Base-by-base conservation (phyloP, 2,888 invertebrate genomes). In the Eristalis tenax region DNA sequence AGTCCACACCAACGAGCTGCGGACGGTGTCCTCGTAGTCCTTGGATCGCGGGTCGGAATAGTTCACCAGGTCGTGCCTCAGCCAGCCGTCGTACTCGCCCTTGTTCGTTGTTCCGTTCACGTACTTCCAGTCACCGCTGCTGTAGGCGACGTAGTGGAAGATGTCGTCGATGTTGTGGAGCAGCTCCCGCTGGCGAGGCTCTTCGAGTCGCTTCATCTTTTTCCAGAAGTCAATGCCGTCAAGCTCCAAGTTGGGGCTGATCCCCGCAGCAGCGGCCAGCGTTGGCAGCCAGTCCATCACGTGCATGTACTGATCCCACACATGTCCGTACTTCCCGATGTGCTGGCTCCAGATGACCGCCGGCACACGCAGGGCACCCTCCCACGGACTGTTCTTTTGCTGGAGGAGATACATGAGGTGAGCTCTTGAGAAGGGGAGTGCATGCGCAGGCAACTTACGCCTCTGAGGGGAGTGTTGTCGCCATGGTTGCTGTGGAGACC, bases 241-340 rank as follows among this genome's bases (percentile, higher is more conserved):
- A 32, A 96, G 68, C 1, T 88, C 56, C 0, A 95, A 4, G 38
- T 89, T 81, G 0, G 91, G 70, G 0, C 87, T 38, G 38, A 92
- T 91, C 18, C 90, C 90, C 0, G 92, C 92, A 0, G 91, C 91
- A 1, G 89, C 88, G 2, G 91, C 91, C 96, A 93, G 92, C 0
- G 98, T 98, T 0, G 98, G 97, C 61, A 98, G 91, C 95, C 97
- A 96, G 92, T 98, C 98, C 10, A 95, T 95, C 15, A 97, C 95
- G 90, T 98, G 97, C 92, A 98, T 95, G 65, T 97, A 93, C 78
- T 95, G 94, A 66, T 94, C 93, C 78, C 94, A 95, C 1, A 97
- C 94, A 89, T 95, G 94, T 50, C 94, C 91, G 4, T 94, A 92
- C 35, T 92, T 89, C 77, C 90, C 91, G 28, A 95, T 91, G 28